These are phyloP conservation scores for Aegotheles bennettii DNA, from an alignment of 2,113 vertebrate species.

Conservation along the genomic window DNA sequence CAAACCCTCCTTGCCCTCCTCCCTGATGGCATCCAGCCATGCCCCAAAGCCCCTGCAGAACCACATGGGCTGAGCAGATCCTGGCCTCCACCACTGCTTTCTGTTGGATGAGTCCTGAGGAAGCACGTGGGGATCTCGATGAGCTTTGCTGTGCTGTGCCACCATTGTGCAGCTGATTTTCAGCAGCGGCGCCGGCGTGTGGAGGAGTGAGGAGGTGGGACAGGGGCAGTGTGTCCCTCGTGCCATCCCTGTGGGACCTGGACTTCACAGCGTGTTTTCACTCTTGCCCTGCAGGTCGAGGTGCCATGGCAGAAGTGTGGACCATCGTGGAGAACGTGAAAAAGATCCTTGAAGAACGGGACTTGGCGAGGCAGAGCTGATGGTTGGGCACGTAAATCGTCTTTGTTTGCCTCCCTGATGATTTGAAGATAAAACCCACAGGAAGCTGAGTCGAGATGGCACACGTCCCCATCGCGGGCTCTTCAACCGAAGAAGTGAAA, in stretches of 20 bases:
- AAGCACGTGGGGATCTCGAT: not conserved
- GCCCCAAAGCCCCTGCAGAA: not conserved
- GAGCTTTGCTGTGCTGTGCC: not conserved
- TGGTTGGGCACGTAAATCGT: not conserved
- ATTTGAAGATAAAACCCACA: not conserved
- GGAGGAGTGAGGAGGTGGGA: not conserved
- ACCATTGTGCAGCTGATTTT: accelerated
- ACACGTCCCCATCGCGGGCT: not conserved
- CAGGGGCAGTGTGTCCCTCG: accelerated
- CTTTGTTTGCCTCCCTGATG: not conserved
- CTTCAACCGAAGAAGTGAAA: not conserved
- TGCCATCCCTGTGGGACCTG: not conserved
- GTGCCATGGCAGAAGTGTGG: constrained; percentile 92
- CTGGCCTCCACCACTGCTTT: not conserved
- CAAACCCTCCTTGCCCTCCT: not conserved
- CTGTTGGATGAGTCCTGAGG: not conserved
- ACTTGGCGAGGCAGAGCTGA: constrained; percentile 4
- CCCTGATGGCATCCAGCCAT: not conserved
- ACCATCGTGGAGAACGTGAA: constrained; percentile 81
- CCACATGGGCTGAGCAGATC: not conserved
- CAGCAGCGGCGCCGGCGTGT: accelerated
- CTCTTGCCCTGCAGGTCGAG: constrained; percentile 77
- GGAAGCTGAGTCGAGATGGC: not conserved
- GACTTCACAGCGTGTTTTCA: not conserved
- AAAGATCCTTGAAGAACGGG: constrained; percentile 46